A percentile compares a stretch with the other conserved stretches of the same genome.
Evolutionary conservation across 1,140 invertebrate species (phyloP).

Genomic region (Leucophenga varia): DNA sequence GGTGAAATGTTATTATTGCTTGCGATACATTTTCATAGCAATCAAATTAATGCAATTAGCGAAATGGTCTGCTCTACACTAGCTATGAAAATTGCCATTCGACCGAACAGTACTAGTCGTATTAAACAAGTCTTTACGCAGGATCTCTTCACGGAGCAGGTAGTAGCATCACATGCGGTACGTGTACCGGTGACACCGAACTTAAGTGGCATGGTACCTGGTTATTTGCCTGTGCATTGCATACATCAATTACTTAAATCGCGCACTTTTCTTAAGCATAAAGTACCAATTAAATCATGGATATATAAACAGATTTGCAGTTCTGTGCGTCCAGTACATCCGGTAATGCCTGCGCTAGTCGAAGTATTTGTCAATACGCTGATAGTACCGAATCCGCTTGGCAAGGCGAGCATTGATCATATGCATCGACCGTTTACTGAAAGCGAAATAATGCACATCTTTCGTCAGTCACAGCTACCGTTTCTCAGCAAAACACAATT

Average conservation of each 20-base stretch:
- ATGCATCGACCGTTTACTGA: conserved; percentile 91
- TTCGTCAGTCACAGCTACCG: conserved; percentile 71
- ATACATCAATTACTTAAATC: conserved; percentile 95
- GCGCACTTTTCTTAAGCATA: conserved; percentile 93
- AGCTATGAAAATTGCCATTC: conserved; percentile 91
- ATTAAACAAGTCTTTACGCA: conserved; percentile 96
- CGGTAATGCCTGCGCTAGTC: conserved; percentile 88
- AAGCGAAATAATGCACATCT: conserved; percentile 84
- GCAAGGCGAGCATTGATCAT: conserved; percentile 61
- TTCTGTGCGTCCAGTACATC: conserved; percentile 84
- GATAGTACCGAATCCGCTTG: conserved; percentile 69
- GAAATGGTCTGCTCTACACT: conserved; percentile 92
- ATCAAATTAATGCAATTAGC: conserved; percentile 87
- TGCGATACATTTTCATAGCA: conserved; percentile 96
- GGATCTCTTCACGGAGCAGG: conserved; percentile 97
- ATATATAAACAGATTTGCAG: conserved; percentile 92
- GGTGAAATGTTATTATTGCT: conserved; percentile 96
- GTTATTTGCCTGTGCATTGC: conserved; percentile 95
- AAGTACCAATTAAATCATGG: conserved; percentile 93
- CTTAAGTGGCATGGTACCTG: conserved; percentile 84
- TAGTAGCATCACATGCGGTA: conserved; percentile 92
- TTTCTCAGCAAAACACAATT: conserved; percentile 61
- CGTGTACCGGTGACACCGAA: conserved; percentile 91
- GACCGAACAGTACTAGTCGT: conserved; percentile 85
- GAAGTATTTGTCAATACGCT: conserved; percentile 96